Evolutionary conservation across 2,888 invertebrate genomes (phyloP), one percentile per base, ranked within the genome.

Genomic region (Pristionchus entomophagus): DNA sequence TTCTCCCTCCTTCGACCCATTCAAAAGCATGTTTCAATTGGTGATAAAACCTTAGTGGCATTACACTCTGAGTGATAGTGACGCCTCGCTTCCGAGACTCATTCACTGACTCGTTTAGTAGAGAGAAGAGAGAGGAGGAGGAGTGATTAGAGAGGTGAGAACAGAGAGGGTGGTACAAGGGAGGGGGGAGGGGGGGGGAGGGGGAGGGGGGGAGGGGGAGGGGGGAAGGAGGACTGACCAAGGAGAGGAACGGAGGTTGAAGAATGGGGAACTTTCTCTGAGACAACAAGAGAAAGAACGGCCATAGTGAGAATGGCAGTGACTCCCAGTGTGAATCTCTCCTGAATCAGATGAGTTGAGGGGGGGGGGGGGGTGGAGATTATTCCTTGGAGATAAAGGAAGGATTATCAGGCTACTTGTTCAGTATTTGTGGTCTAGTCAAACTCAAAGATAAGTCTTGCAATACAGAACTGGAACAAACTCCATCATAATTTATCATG

Each of bases 241-340:
- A 92, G 86, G 35, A 92, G 86, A 26, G 92, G 92, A 6, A 92
- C 91, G 84, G 91, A 89, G 17, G 92, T 92, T 1, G 92, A 92
- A 59, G 89, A 89, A 73, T 92, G 92, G 12, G 92, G 92, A 29
- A 92, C 92, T 69, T 92, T 92, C 86, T 92, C 92, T 87, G 90
- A 90, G 8, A 92, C 92, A 12, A 92, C 92, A 59, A 92, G 86
- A n/a, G 92, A 92, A 32, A 92, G 87, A 51, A 92, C 92, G 0
- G 92, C 92, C 91, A 91, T 92, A n/a, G 92, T 92, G n/a, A 92
- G 87, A 26, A 91, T 92, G 1, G 92, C 91, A 32, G 91, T 92
- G 4, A 92, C 92, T 80, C 92, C 92, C 6, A 92, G 88, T 14
- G 92, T 92, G 85, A 92, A 92, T 6, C 92, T 87, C 84, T 91